phyloP scores from a whole-genome alignment of 2,888 invertebrate species.

The Papilio demoleus region DNA sequence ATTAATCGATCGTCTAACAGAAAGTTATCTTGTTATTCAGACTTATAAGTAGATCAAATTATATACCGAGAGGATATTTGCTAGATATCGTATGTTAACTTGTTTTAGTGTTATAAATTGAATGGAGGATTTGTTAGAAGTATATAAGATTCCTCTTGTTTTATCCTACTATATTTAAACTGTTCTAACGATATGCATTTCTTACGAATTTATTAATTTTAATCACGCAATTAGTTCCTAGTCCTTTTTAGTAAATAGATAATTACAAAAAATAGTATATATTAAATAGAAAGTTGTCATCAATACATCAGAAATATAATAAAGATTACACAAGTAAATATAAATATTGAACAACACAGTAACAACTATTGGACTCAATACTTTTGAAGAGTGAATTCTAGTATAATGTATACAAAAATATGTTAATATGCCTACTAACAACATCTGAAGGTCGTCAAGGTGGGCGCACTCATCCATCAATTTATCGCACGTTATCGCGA shows the following conservation, averaged over 20 bases:
- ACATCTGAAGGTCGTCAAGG: slow-evolving; percentile 60
- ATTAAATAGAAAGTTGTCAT: too few species aligned
- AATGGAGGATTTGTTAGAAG: too few species aligned
- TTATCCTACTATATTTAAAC: too few species aligned
- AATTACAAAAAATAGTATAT: too few species aligned
- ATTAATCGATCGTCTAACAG: slow-evolving; percentile 57
- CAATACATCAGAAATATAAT: not conserved
- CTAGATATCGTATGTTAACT: slow-evolving; percentile 48
- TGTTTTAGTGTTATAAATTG: slow-evolving; percentile 36
- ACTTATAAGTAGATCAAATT: slow-evolving; percentile 33
- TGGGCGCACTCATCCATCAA: slow-evolving; percentile 47
- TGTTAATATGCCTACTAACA: slow-evolving; percentile 45
- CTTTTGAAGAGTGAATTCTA: not conserved
- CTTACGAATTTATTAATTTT: too few species aligned
- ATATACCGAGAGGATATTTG: slow-evolving; percentile 36
- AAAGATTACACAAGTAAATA: not conserved
- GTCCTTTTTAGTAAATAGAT: too few species aligned
- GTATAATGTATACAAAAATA: not conserved
- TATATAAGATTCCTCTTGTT: too few species aligned
- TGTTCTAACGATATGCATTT: too few species aligned
- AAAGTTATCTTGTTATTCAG: slow-evolving; percentile 48
- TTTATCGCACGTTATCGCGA: slow-evolving; percentile 44
- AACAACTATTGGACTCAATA: not conserved
- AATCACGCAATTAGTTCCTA: too few species aligned
- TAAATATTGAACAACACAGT: not conserved